Evolutionary conservation across 2,797 vertebrate species (phyloP).

Genomic region (Labroides dimidiatus): DNA sequence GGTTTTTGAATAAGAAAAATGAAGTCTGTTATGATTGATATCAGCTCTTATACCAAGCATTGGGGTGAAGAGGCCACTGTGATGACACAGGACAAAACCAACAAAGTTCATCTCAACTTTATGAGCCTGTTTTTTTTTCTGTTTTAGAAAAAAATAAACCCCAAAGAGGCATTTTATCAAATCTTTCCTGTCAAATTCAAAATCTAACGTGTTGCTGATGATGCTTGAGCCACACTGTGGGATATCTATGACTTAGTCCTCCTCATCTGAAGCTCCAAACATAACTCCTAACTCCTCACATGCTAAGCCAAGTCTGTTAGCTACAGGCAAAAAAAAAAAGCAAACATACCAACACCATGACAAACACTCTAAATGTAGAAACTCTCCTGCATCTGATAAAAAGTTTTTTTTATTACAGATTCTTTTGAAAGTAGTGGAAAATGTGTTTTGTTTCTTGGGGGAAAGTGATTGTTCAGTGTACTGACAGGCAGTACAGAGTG

Average conservation of each 20-base stretch:
- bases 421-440: constrained; percentile 40
- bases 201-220: constrained; percentile 32
- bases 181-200: constrained; percentile 18
- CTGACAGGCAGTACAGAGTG: constrained; percentile 53
- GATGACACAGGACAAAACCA: not conserved
- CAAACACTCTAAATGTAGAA: constrained; percentile 27
- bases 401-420: constrained; percentile 27
- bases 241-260: constrained; percentile 45
- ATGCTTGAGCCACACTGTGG: constrained; percentile 17
- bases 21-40: not conserved
- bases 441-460: constrained; percentile 54
- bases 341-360: constrained; percentile 54
- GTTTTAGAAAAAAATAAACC: not conserved
- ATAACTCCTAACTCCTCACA: constrained; percentile 51
- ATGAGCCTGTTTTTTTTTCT: not conserved
- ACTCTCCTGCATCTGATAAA: constrained; percentile 42
- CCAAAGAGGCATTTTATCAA: constrained; percentile 7
- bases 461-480: constrained; percentile 56
- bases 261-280: constrained; percentile 73
- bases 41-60: not conserved
- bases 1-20: not conserved
- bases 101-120: not conserved
- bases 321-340: constrained; percentile 30
- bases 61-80: not conserved
- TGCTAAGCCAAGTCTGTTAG: constrained; percentile 35